Base-by-base conservation (phyloP, 2,113 vertebrate species). In the Microtus oregoni region DNA sequence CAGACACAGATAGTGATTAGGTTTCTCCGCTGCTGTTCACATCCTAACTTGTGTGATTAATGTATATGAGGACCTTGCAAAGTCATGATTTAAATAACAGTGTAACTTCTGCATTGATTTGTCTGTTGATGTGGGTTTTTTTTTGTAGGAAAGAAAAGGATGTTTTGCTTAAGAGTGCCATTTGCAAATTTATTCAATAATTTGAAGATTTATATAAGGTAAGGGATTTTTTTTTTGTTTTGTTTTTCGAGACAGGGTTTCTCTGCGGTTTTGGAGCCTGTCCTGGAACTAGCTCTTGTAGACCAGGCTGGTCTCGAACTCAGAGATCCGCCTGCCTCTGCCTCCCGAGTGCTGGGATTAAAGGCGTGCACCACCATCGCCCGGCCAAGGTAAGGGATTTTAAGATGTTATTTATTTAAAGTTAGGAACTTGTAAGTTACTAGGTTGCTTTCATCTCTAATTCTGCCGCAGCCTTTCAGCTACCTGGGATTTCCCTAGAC, bases 1-100 rank as follows among this genome's bases (percentile, higher is more conserved):
- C 41, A 88, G 72, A 17, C 58, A 50, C 17, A 91, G 98, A 98
- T 98, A 92, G 91, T 98, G 98, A 98, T 98, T 98, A 98, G 98
- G 98, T 96, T 95, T 92, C 96, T 92, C 93, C 96, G 93, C 96
- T 98, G 98, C 98, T 98, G 98, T 98, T 98, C 98, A 98, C 98
- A 98, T 98, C 94, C 98, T 98, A 98, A 98, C 90, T 96, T 86
- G 91, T 97, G 96, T 98, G 98, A 98, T 98, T 98, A 98, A 82
- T 86, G 32, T 95, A 94, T 95, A 88, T 97, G 95, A 92, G 98
- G 98, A 97, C 97, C 96, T 95, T 35, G n/a, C 44, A 58, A 75
- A 96, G 73, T 75, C 3, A 13, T 61, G 38, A 38, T 3, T 79
- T 67, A 55, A 5, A 67, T 87, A n/a, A 79, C 9, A 5, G 30